Conservation (phyloP, 2,888 invertebrate species). For the Dioctria linearis region DNA sequence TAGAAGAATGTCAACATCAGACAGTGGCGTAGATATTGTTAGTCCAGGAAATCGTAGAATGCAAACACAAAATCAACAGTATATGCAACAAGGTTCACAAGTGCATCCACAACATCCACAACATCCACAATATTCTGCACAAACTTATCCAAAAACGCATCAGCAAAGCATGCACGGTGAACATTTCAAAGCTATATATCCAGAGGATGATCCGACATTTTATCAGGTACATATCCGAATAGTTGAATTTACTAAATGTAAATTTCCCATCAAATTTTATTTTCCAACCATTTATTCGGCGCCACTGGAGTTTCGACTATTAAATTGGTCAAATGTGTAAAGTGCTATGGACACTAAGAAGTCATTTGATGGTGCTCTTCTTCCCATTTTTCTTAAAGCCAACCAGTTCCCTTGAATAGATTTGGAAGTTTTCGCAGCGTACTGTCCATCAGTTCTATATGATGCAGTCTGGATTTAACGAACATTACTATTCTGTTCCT, state of each 20-base stretch:
- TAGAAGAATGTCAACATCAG: constrained; percentile 74
- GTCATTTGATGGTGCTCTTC: too few relatives aligned
- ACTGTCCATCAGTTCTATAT: too few relatives aligned
- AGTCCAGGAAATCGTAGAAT: constrained; percentile 68
- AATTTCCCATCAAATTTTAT: too few relatives aligned
- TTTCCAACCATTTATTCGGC: too few relatives aligned
- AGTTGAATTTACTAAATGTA: neutral
- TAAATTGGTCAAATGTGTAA: neutral
- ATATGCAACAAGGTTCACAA: constrained; percentile 60
- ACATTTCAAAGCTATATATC: constrained; percentile 68
- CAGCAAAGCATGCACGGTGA: constrained; percentile 60
- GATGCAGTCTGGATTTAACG: too few relatives aligned
- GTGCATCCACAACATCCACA: constrained; percentile 63
- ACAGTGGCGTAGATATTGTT: constrained; percentile 72
- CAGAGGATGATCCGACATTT: constrained; percentile 78
- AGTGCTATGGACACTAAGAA: too few relatives aligned
- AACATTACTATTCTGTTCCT: too few relatives aligned
- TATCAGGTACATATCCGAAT: constrained; percentile 70
- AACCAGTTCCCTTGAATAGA: too few relatives aligned
- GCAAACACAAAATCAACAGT: constrained; percentile 68
- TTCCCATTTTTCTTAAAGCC: too few relatives aligned
- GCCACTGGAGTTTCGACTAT: too few relatives aligned
- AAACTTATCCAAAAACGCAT: constrained; percentile 58
- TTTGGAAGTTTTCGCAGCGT: too few relatives aligned
- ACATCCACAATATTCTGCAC: constrained; percentile 60